Conservation (phyloP, 2,113 vertebrate genomes). For the Eptesicus fuscus region DNA sequence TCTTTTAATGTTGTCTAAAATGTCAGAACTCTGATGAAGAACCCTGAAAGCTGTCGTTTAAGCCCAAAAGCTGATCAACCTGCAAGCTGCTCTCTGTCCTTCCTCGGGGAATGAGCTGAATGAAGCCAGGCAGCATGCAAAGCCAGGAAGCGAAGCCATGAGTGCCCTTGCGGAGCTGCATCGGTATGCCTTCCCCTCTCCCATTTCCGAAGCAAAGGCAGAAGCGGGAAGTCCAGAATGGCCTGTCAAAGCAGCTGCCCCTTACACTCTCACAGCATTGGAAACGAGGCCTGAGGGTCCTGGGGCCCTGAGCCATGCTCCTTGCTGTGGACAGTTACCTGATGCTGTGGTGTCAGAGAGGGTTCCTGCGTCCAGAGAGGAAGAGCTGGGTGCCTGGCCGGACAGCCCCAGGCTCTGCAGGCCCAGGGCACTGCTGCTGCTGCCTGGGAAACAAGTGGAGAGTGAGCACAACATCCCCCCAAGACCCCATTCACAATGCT, state of each 20-base stretch:
- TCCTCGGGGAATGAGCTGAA: conserved; percentile 31
- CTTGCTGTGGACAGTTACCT: conserved; percentile 90
- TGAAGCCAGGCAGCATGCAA: conserved; percentile 72
- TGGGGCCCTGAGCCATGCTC: conserved; percentile 54
- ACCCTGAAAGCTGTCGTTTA: neutral
- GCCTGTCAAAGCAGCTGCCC: conserved; percentile 77
- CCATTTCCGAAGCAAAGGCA: conserved; percentile 11
- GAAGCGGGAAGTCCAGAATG: conserved; percentile 69
- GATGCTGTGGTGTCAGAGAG: conserved; percentile 99
- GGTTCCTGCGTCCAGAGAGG: conserved; percentile 96
- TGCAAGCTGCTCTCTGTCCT: neutral
- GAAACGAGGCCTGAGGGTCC: conserved; percentile 47
- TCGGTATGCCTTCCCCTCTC: neutral
- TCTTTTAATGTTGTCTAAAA: neutral
- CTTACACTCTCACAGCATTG: conserved; percentile 62
- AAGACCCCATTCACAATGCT: conserved; percentile 9
- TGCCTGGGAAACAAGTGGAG: conserved; percentile 85
- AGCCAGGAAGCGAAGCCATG: conserved; percentile 29
- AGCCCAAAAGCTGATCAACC: neutral
- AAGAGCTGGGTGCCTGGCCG: conserved; percentile 98
- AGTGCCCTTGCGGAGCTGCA: neutral
- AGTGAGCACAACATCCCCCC: conserved; percentile 14
- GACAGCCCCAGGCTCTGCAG: conserved; percentile 97
- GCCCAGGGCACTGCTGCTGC: conserved; percentile 97
- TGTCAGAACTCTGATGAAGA: neutral